Evolutionary conservation across 2,888 invertebrate species (phyloP).

Genomic region (Camponotus fellah): DNA sequence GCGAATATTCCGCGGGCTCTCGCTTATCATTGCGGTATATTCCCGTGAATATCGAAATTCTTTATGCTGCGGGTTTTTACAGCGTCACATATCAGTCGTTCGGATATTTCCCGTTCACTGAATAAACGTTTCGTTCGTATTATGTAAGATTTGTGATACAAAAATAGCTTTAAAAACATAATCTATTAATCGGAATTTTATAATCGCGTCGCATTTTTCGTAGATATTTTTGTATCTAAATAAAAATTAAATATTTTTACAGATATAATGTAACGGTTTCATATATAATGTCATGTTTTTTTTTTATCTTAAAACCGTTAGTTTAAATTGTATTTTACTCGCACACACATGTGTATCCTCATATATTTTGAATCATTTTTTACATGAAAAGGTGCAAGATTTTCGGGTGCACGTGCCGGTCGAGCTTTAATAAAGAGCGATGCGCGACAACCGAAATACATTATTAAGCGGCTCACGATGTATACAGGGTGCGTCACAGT

Average conservation of each 20-base stretch:
- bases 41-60: conserved; percentile 46
- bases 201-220: not conserved
- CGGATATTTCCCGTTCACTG: conserved; percentile 36
- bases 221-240: conserved; percentile 4
- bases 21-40: conserved; percentile 69
- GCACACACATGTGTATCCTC: not conserved
- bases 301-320: not conserved
- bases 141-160: conserved; percentile 5
- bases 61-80: conserved; percentile 40
- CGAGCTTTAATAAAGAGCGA: conserved; percentile 60
- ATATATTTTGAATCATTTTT: not conserved
- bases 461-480: conserved; percentile 64
- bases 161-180: conserved; percentile 32
- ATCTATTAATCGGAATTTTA: not conserved
- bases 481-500: conserved; percentile 65
- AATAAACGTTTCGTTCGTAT: conserved; percentile 28
- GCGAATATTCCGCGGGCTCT: conserved; percentile 60
- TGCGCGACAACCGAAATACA: conserved; percentile 62
- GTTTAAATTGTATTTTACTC: not conserved
- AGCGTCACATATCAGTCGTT: conserved; percentile 33
- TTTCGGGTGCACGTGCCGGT: conserved; percentile 8
- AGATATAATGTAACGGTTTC: not conserved
- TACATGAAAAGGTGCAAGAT: not conserved
- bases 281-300: not conserved
- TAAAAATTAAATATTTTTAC: conserved; percentile 16